Evolutionary conservation across 2,113 vertebrate species (phyloP).

Genomic region (Melospiza georgiana): DNA sequence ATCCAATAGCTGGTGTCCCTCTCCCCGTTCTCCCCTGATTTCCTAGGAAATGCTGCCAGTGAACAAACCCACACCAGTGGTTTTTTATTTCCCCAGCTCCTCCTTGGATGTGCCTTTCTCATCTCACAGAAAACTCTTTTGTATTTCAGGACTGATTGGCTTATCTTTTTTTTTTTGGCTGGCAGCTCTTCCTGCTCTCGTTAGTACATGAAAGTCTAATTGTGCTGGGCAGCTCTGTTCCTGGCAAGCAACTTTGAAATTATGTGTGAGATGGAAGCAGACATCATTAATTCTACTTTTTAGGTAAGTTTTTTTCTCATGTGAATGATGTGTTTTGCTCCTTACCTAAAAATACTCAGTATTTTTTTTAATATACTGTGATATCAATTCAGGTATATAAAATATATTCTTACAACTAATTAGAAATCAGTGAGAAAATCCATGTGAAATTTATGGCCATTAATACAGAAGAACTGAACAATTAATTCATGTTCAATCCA

Average conservation of each 20-base stretch:
- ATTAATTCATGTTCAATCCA: not conserved
- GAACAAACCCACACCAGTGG: not conserved
- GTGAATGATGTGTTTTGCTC: not conserved
- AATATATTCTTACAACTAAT: not conserved
- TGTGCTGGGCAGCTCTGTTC: not conserved
- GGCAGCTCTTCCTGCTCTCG: not conserved
- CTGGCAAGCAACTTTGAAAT: slow-evolving; percentile 10
- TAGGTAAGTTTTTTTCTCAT: not conserved
- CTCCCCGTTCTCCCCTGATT: not conserved
- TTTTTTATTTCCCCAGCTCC: not conserved
- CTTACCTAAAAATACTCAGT: not conserved
- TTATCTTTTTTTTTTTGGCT: not conserved
- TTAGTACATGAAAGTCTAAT: slow-evolving; percentile 11
- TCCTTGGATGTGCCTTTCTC: not conserved
- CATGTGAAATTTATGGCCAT: not conserved
- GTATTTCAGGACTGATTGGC: not conserved
- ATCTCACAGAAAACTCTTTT: not conserved
- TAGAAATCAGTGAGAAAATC: not conserved
- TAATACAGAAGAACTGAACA: not conserved
- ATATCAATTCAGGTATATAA: not conserved
- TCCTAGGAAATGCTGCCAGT: not conserved
- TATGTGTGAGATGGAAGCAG: not conserved
- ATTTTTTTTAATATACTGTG: not conserved
- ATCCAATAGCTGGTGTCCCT: not conserved
- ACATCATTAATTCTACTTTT: not conserved